Conservation (phyloP, 2,797 vertebrate genomes). For the Myoxocephalus aenaeus region DNA sequence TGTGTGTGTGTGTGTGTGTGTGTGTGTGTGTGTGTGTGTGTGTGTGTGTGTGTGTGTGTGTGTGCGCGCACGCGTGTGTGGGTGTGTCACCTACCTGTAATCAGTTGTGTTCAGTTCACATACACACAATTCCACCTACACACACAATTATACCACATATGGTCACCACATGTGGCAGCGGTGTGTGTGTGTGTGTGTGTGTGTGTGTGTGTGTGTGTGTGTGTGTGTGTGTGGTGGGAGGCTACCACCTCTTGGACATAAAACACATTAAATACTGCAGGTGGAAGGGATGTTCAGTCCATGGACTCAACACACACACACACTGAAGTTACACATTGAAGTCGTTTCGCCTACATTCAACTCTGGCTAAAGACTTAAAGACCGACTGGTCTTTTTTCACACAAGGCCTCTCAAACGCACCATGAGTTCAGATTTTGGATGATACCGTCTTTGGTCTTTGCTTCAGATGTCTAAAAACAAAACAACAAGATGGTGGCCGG, state of each 20-base stretch:
- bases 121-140: slow-evolving; percentile 12
- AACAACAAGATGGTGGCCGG: neutral
- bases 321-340: neutral
- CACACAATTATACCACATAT: slow-evolving; percentile 49
- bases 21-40: slow-evolving; percentile 7
- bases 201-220: neutral
- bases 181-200: slow-evolving; percentile 2
- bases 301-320: slow-evolving; percentile 10
- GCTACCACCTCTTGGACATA: neutral
- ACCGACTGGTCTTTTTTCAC: neutral
- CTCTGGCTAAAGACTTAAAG: neutral
- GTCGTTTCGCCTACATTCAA: slow-evolving; percentile 7
- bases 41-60: slow-evolving; percentile 13
- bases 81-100: slow-evolving; percentile 36
- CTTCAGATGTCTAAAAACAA: neutral
- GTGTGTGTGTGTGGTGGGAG: neutral
- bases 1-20: slow-evolving; percentile 11
- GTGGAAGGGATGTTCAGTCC: slow-evolving; percentile 5
- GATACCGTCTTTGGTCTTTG: neutral
- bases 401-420: neutral
- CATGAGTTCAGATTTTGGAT: neutral
- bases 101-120: slow-evolving; percentile 30
- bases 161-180: slow-evolving; percentile 61
- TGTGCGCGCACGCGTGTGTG: slow-evolving; percentile 4
- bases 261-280: slow-evolving; percentile 1